A percentile compares a stretch with the other conserved stretches of the same genome.
Evolutionary conservation across 1,140 invertebrate genomes (phyloP).

Genomic region (Drosophila melanogaster): Release_6_plus_ISO1_MT NT_033777.3:14456501-14457000

Average conservation of each 20-base stretch:
- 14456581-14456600: no score
- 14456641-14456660: no score
- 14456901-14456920: slow-evolving; percentile 42
- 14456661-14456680: no score
- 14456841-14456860: slow-evolving; percentile 72
- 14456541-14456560: background rate
- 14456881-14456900: slow-evolving; percentile 83
- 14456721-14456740: background rate
- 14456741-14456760: background rate
- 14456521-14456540: background rate
- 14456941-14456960: slow-evolving; percentile 83
- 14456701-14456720: no score
- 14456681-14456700: no score
- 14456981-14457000: slow-evolving; percentile 84
- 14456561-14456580: background rate
- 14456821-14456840: slow-evolving; percentile 64
- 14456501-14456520: slow-evolving; percentile 30
- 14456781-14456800: slow-evolving; percentile 32
- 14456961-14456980: slow-evolving; percentile 84
- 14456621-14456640: no score
- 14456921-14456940: slow-evolving; percentile 66
- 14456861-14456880: slow-evolving; percentile 83
- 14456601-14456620: no score
- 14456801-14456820: slow-evolving; percentile 3
- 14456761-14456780: slow-evolving; percentile 1